phyloP scores from a whole-genome alignment of 2,888 invertebrate species.

The Himalopsyche anomala region DNA sequence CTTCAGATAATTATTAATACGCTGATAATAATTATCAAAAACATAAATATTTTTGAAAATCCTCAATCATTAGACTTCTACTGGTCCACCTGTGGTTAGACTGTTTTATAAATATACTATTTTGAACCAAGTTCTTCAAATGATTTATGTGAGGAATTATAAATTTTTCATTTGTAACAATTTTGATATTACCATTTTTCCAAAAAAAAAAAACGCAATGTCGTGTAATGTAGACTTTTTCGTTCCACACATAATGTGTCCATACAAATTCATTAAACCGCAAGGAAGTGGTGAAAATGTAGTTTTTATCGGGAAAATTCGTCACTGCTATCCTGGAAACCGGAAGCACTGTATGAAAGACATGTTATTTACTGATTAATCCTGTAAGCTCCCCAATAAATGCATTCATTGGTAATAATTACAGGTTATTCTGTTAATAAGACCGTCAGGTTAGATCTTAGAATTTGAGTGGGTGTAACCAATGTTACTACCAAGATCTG shows the following conservation, averaged over 20 bases:
- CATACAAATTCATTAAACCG: constrained; percentile 37
- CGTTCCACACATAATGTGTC: constrained; percentile 1
- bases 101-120: too few relatives aligned
- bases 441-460: not conserved
- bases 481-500: constrained; percentile 40
- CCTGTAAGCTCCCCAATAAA: not conserved
- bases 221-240: not conserved
- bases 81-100: too few relatives aligned
- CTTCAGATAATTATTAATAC: too few relatives aligned
- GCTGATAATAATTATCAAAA: too few relatives aligned
- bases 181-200: too few relatives aligned
- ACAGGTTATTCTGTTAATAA: constrained; percentile 19
- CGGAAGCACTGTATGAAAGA: not conserved
- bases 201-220: not conserved
- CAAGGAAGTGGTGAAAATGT: constrained; percentile 40
- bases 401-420: not conserved
- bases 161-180: too few relatives aligned
- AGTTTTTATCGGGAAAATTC: constrained; percentile 36
- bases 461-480: constrained; percentile 57
- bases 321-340: constrained; percentile 35
- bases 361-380: constrained; percentile 1
- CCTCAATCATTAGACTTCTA: too few relatives aligned
- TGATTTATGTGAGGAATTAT: too few relatives aligned
- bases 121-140: too few relatives aligned
- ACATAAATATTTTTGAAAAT: too few relatives aligned